Evolutionary conservation across 2,797 vertebrate genomes (phyloP).

Genomic region (Cryptoprocta ferox): DNA sequence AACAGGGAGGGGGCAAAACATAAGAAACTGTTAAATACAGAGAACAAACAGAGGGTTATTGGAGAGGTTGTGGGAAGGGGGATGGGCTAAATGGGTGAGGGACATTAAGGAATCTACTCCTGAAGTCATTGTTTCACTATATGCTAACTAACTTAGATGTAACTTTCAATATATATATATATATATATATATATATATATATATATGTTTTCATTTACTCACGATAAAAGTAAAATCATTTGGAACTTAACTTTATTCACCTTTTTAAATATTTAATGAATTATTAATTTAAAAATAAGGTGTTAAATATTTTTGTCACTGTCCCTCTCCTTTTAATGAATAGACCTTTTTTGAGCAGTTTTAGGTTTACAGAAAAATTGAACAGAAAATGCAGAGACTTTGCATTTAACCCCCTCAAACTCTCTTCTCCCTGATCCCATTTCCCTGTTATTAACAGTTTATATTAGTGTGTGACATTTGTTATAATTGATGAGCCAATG

Average conservation of each 20-base stretch:
- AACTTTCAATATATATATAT: no score
- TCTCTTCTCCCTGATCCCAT: rapidly evolving
- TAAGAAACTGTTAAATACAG: no score
- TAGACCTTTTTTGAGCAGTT: neutral
- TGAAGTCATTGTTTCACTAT: no score
- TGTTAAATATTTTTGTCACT: neutral
- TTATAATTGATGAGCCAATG: neutral
- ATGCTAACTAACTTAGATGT: no score
- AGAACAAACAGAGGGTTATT: no score
- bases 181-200: no score
- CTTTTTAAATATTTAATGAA: neutral
- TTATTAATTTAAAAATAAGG: slow-evolving; percentile 29
- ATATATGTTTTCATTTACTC: neutral
- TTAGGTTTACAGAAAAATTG: neutral
- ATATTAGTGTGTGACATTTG: neutral
- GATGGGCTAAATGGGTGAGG: no score
- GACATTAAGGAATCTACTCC: no score
- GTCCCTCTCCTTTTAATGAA: neutral
- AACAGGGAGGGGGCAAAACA: no score
- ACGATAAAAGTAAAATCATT: neutral
- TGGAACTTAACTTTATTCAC: neutral
- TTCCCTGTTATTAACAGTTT: neutral
- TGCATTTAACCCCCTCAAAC: neutral
- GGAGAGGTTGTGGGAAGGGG: no score
- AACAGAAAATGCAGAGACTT: neutral